A percentile compares a stretch with the other conserved stretches of the same genome.
These are phyloP conservation scores for Phylloscopus trochiloides DNA, from an alignment of 2,113 vertebrate species.

Conservation along the genomic window DNA sequence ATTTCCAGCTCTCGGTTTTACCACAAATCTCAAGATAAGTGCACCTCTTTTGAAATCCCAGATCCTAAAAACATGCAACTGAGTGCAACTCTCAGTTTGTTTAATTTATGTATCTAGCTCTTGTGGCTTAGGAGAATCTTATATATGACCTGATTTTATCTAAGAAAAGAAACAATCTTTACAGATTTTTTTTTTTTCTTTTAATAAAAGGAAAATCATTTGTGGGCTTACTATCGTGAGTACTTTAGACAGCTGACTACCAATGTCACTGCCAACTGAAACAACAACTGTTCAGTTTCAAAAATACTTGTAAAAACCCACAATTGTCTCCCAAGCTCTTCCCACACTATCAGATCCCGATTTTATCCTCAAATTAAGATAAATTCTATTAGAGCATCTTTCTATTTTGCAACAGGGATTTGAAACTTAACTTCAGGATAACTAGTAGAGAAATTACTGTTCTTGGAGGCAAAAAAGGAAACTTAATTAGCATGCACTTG, in stretches of 20 bases:
- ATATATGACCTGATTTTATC: not conserved
- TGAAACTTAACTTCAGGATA: not conserved
- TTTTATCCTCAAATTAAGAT: conserved; percentile 28
- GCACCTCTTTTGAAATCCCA: conserved; percentile 33
- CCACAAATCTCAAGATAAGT: conserved; percentile 36
- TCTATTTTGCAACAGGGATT: not conserved
- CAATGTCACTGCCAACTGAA: conserved; percentile 33
- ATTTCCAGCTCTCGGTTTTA: conserved; percentile 1
- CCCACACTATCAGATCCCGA: not conserved
- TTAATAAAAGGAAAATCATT: not conserved
- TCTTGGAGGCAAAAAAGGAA: not conserved
- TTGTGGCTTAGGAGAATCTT: conserved; percentile 16
- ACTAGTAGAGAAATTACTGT: not conserved
- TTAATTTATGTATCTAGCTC: conserved; percentile 22
- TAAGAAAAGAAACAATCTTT: conserved; percentile 21
- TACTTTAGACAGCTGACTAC: conserved; percentile 32
- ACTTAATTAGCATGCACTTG: not conserved
- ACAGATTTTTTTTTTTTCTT: not conserved
- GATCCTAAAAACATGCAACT: conserved; percentile 1
- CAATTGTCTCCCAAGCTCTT: not conserved
- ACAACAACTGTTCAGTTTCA: not conserved
- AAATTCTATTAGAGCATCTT: not conserved
- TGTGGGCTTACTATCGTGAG: not conserved
- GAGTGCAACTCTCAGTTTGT: not conserved
- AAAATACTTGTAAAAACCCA: conserved; percentile 5